These are phyloP conservation scores for Escarpia spicata DNA, from an alignment of 2,888 invertebrate species.

Conservation along the genomic window DNA sequence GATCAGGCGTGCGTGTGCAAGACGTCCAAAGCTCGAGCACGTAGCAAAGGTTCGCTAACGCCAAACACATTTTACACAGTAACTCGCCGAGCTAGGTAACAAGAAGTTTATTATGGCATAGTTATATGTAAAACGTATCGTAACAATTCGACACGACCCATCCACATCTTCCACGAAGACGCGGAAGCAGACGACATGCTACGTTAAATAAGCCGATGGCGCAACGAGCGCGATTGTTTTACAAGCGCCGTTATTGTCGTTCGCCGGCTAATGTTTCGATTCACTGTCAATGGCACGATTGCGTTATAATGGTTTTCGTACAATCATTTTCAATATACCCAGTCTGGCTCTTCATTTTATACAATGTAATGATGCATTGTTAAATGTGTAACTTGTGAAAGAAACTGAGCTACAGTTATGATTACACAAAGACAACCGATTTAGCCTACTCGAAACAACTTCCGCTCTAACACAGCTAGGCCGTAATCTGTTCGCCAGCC, in stretches of 20 bases:
- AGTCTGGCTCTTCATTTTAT: background rate
- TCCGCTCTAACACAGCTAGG: background rate
- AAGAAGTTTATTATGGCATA: background rate
- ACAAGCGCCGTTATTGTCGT: background rate
- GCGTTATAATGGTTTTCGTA: background rate
- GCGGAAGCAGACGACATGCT: background rate
- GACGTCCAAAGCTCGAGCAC: conserved; percentile 9
- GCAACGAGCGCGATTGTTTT: background rate
- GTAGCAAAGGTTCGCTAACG: background rate
- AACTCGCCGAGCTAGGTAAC: background rate
- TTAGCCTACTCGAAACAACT: too few relatives aligned
- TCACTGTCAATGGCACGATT: background rate
- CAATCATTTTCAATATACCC: background rate
- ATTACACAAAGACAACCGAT: background rate
- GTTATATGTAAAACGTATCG: background rate
- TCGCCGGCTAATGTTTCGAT: background rate
- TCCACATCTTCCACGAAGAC: background rate
- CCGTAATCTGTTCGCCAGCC: background rate
- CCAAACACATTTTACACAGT: background rate
- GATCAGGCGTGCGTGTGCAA: background rate
- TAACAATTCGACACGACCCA: background rate
- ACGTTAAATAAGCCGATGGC: background rate
- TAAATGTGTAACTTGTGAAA: background rate
- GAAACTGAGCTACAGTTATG: background rate
- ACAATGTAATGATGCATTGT: background rate